Conservation (phyloP, 2,113 vertebrate genomes). For the Salvator merianae region DNA sequence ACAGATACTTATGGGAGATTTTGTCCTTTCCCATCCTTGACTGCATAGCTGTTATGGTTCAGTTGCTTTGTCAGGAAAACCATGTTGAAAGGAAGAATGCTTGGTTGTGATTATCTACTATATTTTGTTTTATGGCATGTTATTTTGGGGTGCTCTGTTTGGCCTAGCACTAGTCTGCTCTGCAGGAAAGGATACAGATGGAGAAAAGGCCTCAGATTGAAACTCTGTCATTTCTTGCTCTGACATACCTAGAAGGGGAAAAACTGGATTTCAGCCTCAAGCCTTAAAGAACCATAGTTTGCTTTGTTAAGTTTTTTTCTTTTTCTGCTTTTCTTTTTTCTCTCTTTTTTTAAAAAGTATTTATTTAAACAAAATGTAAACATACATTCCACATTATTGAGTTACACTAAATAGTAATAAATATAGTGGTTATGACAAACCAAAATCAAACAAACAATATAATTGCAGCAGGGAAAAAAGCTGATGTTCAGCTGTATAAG, state of each 20-base stretch:
- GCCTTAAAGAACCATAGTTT: background rate
- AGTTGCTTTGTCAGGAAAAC: background rate
- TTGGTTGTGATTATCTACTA: background rate
- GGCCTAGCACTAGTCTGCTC: background rate
- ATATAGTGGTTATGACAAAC: no score
- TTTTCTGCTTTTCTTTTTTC: no score
- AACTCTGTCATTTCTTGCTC: no score
- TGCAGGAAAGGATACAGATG: background rate
- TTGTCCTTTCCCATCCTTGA: background rate
- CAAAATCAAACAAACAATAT: no score
- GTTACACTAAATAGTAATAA: no score
- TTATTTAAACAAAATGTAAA: no score
- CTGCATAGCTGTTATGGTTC: background rate
- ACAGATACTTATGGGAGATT: background rate
- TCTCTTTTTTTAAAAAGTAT: no score
- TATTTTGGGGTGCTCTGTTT: background rate
- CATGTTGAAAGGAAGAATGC: background rate
- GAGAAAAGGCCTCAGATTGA: background rate
- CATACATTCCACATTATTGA: no score
- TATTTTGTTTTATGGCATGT: background rate
- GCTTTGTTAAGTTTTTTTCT: background rate
- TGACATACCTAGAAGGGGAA: background rate
- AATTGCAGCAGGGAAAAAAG: no score
- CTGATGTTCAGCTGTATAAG: no score
- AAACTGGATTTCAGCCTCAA: background rate